Base-by-base conservation (phyloP, 2,888 invertebrate species). In the Leptopterna dolabrata region DNA sequence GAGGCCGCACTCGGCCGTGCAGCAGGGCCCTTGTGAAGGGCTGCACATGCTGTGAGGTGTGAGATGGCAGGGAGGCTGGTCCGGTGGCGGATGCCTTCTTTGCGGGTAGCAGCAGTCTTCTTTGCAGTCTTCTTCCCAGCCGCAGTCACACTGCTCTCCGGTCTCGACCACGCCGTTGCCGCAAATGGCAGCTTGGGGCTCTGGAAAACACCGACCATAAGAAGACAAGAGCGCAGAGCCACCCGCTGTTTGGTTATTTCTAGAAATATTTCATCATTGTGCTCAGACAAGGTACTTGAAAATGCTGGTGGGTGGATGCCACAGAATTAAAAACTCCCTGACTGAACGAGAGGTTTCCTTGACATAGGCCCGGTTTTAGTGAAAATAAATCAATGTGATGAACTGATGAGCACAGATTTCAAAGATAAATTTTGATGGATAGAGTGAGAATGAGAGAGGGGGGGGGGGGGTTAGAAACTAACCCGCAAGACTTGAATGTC, bases 71-170 rank as follows among this genome's bases (percentile, higher is more conserved):
- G 97, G 97, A 83, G 95, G 95, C 92, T 97, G 96, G 89, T 94
- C 94, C 13, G 93, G 91, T 81, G 95, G 95, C 6, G 96, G 95
- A 90, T 96, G 95, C 55, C 96, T 94, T 76, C 96, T 94, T 93
- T 97, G 97, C 47, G 98, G 98, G 90, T 96, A 96, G 92, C 99
- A 99, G 92, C 99, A 99, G 76, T 95, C 94, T 92, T 98, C 98
- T 87, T 95, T 95, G 92, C 99, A 99, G 91, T 99, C 98, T 91
- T 98, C 97, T 91, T 97, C 97, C 97, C 97, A 98, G 87, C 99
- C 99, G 92, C 99, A 99, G 93, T 99, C 99, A 92, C 99, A 99
- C 92, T 99, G 96, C 93, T 99, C 99, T 24, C 97, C 98, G 76
- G 96, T 96, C 92, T 99, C 99, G 76, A 98, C 98, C 43, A 99